Base-by-base conservation (phyloP, 2,797 vertebrate species). In the Gymnothorax reevesii region DNA sequence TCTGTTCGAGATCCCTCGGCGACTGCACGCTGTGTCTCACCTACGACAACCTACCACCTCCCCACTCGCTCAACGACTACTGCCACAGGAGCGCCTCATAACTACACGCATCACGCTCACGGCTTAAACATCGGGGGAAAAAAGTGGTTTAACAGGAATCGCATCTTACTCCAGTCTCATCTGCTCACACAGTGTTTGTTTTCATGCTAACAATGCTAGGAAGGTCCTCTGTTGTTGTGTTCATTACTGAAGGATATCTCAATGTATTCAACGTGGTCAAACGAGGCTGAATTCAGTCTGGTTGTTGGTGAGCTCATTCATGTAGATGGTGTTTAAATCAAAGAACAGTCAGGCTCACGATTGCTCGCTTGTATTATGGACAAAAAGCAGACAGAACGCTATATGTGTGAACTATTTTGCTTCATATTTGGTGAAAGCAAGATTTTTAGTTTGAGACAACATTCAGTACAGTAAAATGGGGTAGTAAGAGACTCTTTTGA, bases 21-120 rank as follows among this genome's bases (percentile, higher is more conserved):
- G 88, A 89, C 89, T 90, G 87, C 86, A 88, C 90, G 87, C 88
- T 89, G 90, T 89, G 89, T 88, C 88, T 90, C 87, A 89, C 88
- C 88, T 88, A 89, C 87, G 83, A 84, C 88, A 88, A 83, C 88
- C 89, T 88, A 89, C 84, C 89, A 90, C 87, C 90, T 88, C 86
- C 89, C 89, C 80, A 88, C 84, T 88, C 22, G 87, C 88, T 88
- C 88, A 82, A 87, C 83, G 87, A 64, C 90, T 82, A 57, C 85
- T 42, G 54, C 83, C 57, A 82, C n/a, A 82, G 89, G 88, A 88
- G 57, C 87, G 86, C 73, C 82, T 90, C 89, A 88, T 90, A 89
- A 82, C 71, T 33, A 54, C 86, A 64, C 77, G 83, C 69, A 20
- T 20, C 57, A 25, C 83, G 86, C 55, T 83, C 89, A 85, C 84